Conservation (phyloP, 1,140 invertebrate genomes). For the Ips nitidus region DNA sequence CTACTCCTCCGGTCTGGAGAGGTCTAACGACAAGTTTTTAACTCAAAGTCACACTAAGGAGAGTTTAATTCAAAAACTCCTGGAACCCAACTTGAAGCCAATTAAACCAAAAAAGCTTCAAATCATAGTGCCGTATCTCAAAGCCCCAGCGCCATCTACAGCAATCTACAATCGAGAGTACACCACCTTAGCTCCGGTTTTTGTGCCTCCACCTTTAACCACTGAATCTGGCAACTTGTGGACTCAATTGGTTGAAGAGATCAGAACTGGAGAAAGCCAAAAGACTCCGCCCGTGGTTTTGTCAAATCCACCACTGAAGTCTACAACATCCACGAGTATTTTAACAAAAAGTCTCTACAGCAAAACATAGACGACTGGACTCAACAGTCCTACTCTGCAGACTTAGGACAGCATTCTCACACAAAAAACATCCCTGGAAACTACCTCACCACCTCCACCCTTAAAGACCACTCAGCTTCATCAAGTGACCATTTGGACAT, state of each 20-base stretch:
- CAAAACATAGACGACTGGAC: conserved; percentile 85
- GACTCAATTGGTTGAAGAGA: conserved; percentile 40
- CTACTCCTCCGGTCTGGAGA: conserved; percentile 25
- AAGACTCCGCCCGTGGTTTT: conserved; percentile 24
- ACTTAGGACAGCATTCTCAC: background rate
- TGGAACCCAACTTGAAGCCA: conserved; percentile 33
- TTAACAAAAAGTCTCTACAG: conserved; percentile 59
- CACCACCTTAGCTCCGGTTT: conserved; percentile 39
- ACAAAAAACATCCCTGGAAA: conserved; percentile 76
- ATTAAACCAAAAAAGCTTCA: conserved; percentile 50
- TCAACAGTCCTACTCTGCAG: conserved; percentile 68
- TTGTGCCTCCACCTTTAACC: conserved; percentile 41
- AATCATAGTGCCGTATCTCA: conserved; percentile 75
- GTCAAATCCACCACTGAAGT: conserved; percentile 33
- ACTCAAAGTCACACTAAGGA: conserved; percentile 6
- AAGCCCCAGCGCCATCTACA: conserved; percentile 51
- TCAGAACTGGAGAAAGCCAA: conserved; percentile 23
- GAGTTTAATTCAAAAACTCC: conserved; percentile 35
- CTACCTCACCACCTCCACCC: conserved; percentile 66
- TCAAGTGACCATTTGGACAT: conserved; percentile 56
- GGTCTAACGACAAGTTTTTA: conserved; percentile 35
- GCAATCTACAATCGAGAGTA: conserved; percentile 31
- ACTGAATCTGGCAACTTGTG: conserved; percentile 39
- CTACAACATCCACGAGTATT: conserved; percentile 45
- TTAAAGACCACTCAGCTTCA: conserved; percentile 56